These are phyloP conservation scores for Enteromius viviparus DNA, from an alignment of 2,797 vertebrate genomes.

Conservation along the genomic window DNA sequence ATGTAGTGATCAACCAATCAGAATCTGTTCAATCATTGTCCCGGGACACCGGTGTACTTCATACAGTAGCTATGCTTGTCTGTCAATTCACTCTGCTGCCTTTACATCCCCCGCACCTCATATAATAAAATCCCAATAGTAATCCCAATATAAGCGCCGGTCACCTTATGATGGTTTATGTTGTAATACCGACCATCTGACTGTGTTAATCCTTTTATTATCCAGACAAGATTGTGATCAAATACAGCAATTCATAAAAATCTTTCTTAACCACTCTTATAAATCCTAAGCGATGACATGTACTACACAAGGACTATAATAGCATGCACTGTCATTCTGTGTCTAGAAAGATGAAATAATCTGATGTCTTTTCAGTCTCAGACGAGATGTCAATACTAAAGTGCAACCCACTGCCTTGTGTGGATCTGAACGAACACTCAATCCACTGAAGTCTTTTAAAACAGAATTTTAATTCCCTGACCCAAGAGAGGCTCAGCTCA, in stretches of 20 bases:
- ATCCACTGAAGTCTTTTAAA: conserved; percentile 38
- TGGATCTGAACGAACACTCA: neutral
- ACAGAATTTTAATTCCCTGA: conserved; percentile 48
- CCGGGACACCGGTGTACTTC: neutral
- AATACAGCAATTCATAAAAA: neutral
- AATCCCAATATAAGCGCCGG: neutral
- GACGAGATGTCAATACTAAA: conserved; percentile 22
- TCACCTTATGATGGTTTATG: neutral
- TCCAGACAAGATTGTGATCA: neutral
- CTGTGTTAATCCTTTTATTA: neutral
- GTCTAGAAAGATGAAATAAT: conserved; percentile 33
- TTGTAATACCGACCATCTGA: neutral
- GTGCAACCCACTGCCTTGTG: conserved; percentile 2
- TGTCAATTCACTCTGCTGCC: neutral
- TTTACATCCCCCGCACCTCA: neutral
- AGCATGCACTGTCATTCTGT: neutral
- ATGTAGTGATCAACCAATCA: neutral
- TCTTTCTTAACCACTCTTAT: neutral
- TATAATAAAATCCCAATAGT: neutral
- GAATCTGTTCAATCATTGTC: neutral
- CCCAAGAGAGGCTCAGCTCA: conserved; percentile 30
- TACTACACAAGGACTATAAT: neutral
- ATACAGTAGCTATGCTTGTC: neutral
- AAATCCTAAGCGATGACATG: neutral
- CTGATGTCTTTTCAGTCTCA: conserved; percentile 20